A percentile compares a stretch with the other conserved stretches of the same genome.
Evolutionary conservation across 2,113 vertebrate genomes (phyloP).

Genomic region (Lepisosteus osseus): DNA sequence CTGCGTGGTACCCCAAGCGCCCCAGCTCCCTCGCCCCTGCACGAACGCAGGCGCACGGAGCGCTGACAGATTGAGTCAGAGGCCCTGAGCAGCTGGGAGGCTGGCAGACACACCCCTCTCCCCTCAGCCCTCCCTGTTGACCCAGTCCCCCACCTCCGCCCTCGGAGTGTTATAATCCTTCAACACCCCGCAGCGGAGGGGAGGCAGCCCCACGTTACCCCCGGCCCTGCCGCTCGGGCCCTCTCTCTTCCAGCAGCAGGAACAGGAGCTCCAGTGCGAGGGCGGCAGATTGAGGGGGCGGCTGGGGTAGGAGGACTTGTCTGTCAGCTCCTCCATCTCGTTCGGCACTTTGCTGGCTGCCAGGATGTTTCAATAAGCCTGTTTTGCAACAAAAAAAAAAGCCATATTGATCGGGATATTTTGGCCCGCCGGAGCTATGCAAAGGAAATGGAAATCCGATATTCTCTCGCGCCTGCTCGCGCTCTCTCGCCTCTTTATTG

Average conservation of each 20-base stretch:
- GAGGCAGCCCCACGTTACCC: background rate
- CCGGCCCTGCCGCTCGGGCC: background rate
- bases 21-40: background rate
- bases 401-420: background rate
- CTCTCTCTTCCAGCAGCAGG: background rate
- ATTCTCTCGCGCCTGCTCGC: background rate
- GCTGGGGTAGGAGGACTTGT: background rate
- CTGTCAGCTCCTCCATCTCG: background rate
- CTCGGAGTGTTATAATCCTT: slow-evolving; percentile 14
- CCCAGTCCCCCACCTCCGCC: background rate
- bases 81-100: background rate
- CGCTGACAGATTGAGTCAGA: slow-evolving; percentile 12
- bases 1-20: background rate
- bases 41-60: background rate
- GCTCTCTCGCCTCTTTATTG: slow-evolving; percentile 1
- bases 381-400: background rate
- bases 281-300: background rate
- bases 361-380: slow-evolving; percentile 28
- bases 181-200: slow-evolving; percentile 4
- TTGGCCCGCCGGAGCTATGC: background rate
- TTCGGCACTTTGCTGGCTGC: background rate
- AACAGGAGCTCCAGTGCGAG: background rate
- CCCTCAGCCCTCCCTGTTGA: background rate
- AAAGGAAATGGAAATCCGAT: background rate
- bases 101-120: background rate